These are phyloP conservation scores for Chironomus riparius DNA, from an alignment of 2,888 invertebrate genomes.

Conservation along the genomic window DNA sequence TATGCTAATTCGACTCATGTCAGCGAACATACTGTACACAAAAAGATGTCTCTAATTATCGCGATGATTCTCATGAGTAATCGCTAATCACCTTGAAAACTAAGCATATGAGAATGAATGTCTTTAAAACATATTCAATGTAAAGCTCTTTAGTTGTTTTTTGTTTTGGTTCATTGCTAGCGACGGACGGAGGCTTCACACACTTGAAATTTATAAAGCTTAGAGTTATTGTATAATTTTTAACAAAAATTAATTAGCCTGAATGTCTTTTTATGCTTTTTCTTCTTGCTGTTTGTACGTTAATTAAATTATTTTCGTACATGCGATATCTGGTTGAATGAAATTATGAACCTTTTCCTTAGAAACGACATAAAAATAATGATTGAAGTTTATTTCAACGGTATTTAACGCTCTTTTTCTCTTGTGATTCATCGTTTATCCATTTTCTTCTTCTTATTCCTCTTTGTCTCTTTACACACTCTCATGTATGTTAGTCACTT, in stretches of 20 bases:
- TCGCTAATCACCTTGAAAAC: not conserved
- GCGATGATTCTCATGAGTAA: not conserved
- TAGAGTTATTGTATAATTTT: not conserved
- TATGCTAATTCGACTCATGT: not conserved
- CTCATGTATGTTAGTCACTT: not conserved
- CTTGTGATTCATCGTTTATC: constrained; percentile 4
- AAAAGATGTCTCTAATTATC: not conserved
- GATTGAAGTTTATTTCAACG: not conserved
- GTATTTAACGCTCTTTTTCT: constrained; percentile 19
- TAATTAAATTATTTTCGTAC: constrained; percentile 1
- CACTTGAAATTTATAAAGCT: not conserved
- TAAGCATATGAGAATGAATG: not conserved
- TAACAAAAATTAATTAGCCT: not conserved
- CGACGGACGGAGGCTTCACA: not conserved
- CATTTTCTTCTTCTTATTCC: constrained; percentile 2
- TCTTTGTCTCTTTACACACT: constrained; percentile 1
- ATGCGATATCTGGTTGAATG: not conserved
- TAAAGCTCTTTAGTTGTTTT: not conserved
- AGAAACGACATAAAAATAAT: not conserved
- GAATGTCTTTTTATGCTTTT: not conserved
- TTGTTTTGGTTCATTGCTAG: not conserved
- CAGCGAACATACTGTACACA: not conserved
- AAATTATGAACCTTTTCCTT: too few relatives aligned
- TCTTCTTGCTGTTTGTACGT: not conserved
- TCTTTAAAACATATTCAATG: not conserved